Evolutionary conservation across 2,888 invertebrate genomes (phyloP).

Genomic region (Pomacea canaliculata): DNA sequence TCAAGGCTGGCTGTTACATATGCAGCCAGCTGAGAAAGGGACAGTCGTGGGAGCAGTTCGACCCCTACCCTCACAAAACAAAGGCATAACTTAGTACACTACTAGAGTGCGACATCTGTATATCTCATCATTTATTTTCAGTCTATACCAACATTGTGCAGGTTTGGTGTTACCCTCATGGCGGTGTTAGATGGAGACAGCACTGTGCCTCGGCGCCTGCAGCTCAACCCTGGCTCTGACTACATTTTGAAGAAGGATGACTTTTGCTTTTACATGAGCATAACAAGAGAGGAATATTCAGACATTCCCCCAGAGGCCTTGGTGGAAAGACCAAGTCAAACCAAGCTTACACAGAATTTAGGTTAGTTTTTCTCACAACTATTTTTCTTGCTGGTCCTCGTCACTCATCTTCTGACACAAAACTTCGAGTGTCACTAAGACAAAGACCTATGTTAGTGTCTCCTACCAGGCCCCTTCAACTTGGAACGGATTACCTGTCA

Average conservation of each 20-base stretch:
- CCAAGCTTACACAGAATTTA: constrained; percentile 42
- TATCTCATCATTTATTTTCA: too few relatives aligned
- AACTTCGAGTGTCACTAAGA: too few relatives aligned
- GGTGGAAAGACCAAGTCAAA: constrained; percentile 28
- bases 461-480: too few relatives aligned
- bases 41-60: too few relatives aligned
- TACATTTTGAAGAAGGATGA: constrained; percentile 96
- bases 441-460: too few relatives aligned
- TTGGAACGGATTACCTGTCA: too few relatives aligned
- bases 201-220: constrained; percentile 80
- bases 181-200: constrained; percentile 93
- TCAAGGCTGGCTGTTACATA: too few relatives aligned
- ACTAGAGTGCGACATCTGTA: too few relatives aligned
- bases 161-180: constrained; percentile 95
- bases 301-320: constrained; percentile 51
- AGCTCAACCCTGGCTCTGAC: constrained; percentile 94
- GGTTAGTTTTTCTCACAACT: constrained; percentile 37
- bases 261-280: constrained; percentile 98
- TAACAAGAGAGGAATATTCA: constrained; percentile 97
- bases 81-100: too few relatives aligned
- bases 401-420: background rate
- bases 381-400: background rate
- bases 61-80: too few relatives aligned
- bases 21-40: too few relatives aligned
- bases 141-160: constrained; percentile 64